Conservation (phyloP, 1,140 invertebrate species). For the Coenobita brevimanus region DNA sequence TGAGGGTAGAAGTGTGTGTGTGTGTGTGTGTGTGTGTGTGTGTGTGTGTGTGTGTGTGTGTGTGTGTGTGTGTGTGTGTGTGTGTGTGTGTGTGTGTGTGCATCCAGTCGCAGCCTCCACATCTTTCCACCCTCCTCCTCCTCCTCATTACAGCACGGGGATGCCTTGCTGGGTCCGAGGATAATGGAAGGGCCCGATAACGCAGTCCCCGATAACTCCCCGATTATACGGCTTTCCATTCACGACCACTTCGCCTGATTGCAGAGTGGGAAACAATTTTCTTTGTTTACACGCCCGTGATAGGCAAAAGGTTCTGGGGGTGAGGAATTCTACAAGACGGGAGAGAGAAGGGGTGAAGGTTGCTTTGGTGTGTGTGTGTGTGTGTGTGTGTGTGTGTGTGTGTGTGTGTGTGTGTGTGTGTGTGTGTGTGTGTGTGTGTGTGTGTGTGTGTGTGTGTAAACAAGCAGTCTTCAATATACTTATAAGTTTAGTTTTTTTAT, state of each 20-base stretch:
- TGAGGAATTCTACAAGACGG: no score
- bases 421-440: conserved; percentile 8
- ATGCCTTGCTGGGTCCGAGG: neutral
- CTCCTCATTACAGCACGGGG: no score
- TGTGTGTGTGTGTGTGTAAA: conserved; percentile 23
- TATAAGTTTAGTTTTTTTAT: no score
- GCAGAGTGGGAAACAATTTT: conserved; percentile 7
- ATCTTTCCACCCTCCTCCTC: neutral
- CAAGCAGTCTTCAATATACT: no score
- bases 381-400: conserved; percentile 9
- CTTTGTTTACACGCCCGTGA: conserved; percentile 1
- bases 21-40: neutral
- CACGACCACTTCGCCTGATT: conserved; percentile 14
- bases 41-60: neutral
- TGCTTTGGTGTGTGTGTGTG: no score
- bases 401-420: conserved; percentile 20
- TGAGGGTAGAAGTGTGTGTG: neutral
- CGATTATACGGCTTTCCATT: conserved; percentile 13
- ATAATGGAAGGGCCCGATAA: neutral
- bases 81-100: no score
- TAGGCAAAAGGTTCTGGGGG: neutral
- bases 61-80: neutral
- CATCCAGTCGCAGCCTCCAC: neutral
- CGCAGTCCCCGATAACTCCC: neutral
- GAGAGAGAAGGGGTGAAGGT: no score